Conservation (phyloP, 2,797 vertebrate genomes). For the Clarias laeviceps region DNA sequence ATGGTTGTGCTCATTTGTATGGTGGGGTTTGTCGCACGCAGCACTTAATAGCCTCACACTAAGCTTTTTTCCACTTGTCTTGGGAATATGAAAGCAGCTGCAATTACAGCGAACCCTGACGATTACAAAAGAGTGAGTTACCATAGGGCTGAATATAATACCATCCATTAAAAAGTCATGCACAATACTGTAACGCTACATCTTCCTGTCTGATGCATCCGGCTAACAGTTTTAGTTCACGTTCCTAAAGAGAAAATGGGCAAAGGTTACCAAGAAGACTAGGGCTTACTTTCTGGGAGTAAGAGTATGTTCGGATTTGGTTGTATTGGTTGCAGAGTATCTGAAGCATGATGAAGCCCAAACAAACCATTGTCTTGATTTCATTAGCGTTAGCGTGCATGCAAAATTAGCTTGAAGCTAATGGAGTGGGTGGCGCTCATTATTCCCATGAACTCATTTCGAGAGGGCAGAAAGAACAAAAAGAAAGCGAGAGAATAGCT, state of each 20-base stretch:
- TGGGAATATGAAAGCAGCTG: slow-evolving; percentile 12
- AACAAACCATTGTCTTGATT: slow-evolving; percentile 4
- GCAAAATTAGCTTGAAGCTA: slow-evolving; percentile 30
- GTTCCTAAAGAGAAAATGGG: not conserved
- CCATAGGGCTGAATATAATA: slow-evolving; percentile 3
- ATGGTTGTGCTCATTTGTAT: slow-evolving; percentile 9
- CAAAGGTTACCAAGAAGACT: not conserved
- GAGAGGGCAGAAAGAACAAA: slow-evolving; percentile 21
- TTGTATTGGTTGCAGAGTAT: not conserved
- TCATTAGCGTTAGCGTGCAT: slow-evolving; percentile 33
- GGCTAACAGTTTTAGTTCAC: not conserved
- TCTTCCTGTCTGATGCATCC: not conserved
- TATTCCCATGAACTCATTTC: slow-evolving; percentile 38
- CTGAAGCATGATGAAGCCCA: slow-evolving; percentile 25
- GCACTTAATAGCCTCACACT: slow-evolving; percentile 11
- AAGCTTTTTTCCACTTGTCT: slow-evolving; percentile 11
- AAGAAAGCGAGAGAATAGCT: not conserved
- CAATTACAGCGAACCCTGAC: not conserved
- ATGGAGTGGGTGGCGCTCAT: slow-evolving; percentile 41
- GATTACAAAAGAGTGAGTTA: not conserved
- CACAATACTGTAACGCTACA: not conserved
- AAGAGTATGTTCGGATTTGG: not conserved
- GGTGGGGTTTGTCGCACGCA: slow-evolving; percentile 26
- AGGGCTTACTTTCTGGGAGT: slow-evolving; percentile 14
- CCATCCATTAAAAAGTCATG: not conserved